Evolutionary conservation across 2,113 vertebrate genomes (phyloP).

Genomic region (Larimichthys crocea): DNA sequence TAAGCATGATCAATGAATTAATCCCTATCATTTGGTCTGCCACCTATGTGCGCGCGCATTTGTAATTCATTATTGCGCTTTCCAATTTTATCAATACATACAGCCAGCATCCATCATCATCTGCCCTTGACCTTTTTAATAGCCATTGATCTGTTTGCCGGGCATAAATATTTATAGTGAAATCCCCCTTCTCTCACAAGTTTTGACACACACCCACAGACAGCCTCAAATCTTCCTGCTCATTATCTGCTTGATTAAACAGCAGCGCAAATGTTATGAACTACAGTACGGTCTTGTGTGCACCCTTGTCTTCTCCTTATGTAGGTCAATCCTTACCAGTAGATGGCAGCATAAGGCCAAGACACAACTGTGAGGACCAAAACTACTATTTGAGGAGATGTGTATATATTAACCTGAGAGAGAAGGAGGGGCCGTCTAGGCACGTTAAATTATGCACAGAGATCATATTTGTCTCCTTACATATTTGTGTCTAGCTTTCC

Average conservation of each 20-base stretch:
- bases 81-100: conserved; percentile 72
- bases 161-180: conserved; percentile 78
- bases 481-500: conserved; percentile 13
- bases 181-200: conserved; percentile 40
- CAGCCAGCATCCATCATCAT: conserved; percentile 77
- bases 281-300: conserved; percentile 32
- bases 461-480: conserved; percentile 14
- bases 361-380: not conserved
- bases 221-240: conserved; percentile 63
- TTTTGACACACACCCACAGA: conserved; percentile 57
- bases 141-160: conserved; percentile 79
- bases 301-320: not conserved
- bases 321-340: conserved; percentile 41
- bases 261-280: conserved; percentile 69
- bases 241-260: conserved; percentile 80
- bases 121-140: conserved; percentile 82
- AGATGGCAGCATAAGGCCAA: conserved; percentile 79
- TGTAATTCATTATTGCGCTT: conserved; percentile 71
- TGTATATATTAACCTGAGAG: conserved; percentile 31
- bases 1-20: conserved; percentile 78
- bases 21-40: conserved; percentile 66
- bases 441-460: conserved; percentile 38
- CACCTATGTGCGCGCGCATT: conserved; percentile 34
- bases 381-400: conserved; percentile 16
- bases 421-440: conserved; percentile 24